phyloP scores from a whole-genome alignment of 2,888 invertebrate species.

The Stomorhina lunata region DNA sequence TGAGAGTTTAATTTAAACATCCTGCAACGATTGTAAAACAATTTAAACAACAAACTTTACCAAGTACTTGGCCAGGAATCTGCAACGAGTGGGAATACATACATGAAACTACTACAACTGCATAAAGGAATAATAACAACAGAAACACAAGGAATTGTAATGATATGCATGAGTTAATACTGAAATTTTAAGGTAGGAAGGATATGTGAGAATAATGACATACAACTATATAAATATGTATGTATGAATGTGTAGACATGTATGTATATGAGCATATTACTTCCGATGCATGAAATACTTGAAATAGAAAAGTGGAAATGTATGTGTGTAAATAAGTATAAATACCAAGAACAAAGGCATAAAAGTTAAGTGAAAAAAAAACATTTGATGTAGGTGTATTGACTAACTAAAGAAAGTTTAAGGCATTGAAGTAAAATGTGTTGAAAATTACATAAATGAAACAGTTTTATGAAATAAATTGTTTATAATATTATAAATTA shows the following conservation, averaged over 20 bases:
- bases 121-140: background rate
- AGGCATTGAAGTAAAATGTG: background rate
- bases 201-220: conserved; percentile 46
- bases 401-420: background rate
- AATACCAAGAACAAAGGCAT: too few species aligned
- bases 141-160: conserved; percentile 4
- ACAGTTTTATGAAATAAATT: background rate
- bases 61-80: conserved; percentile 10
- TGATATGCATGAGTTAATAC: conserved; percentile 55
- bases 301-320: conserved; percentile 2
- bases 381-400: background rate
- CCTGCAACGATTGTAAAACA: conserved; percentile 57
- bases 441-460: background rate
- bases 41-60: conserved; percentile 58
- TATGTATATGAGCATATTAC: too few species aligned
- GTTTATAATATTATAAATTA: background rate
- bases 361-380: background rate
- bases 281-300: conserved; percentile 27
- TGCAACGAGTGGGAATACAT: conserved; percentile 10
- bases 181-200: conserved; percentile 34
- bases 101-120: background rate
- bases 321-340: too few species aligned
- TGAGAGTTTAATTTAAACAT: conserved; percentile 53
- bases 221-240: too few species aligned
- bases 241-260: too few species aligned